Evolutionary conservation across 2,888 invertebrate species (phyloP), one percentile per base, ranked within the genome.

Genomic region (Chaetogeoica ovagalla): DNA sequence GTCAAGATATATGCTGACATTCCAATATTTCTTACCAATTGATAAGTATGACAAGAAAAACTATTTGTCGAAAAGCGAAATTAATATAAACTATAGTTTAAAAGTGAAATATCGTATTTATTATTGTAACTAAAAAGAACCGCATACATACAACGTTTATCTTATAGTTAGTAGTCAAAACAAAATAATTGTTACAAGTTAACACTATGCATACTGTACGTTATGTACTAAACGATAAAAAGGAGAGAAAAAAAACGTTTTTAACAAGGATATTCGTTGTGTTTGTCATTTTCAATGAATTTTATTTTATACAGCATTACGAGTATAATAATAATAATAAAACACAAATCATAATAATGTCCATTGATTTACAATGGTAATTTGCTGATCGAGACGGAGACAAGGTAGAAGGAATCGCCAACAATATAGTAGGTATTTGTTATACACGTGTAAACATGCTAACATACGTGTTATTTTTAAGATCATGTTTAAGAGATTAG

Each of bases 341-440:
- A 73, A 62, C 21, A 30, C 30, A 30, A 4, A 30, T 30, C 7
- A 52, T 15, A 63, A 72, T 60, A 72, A 60, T 60, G 23, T 52
- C 1, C 13, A 73, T 73, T 63, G 37, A 63, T 73, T 73, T 11
- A 55, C 37, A 55, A n/a, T 55, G 9, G n/a, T 55, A 63, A 74
- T 37, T 74, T 55, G 30, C 74, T 73, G 63, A 63, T 73, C n/a
- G 19, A 52, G 17, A 60, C 48, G 11, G 13, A 72, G 19, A 63
- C 21, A 60, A 39, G 23, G n/a, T n/a, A n/a, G 48, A 19, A 52
- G n/a, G 8, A 63, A 63, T 63, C 52, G 17, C n/a, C 63, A 52
- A 63, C 63, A 52, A 63, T 52, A 23, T 52, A 52, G 19, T 72
- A 60, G 30, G 43, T 48, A 48, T 48, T 48, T 48, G 48, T 48